These are phyloP conservation scores for Uropsilus gracilis DNA, from an alignment of 2,113 vertebrate species.

Conservation along the genomic window DNA sequence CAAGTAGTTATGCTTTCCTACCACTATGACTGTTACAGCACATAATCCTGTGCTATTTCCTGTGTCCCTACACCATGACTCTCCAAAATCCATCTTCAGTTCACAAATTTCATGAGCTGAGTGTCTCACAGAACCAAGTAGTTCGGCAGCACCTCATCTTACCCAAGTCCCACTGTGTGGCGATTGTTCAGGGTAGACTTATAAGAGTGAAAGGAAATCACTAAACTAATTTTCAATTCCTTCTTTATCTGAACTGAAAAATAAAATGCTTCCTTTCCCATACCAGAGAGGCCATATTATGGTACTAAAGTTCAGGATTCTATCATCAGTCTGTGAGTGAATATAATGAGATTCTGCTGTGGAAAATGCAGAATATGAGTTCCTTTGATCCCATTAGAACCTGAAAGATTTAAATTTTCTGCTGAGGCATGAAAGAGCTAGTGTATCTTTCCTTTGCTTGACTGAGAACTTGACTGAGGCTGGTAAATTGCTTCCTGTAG, in stretches of 20 bases:
- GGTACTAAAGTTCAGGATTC: background rate
- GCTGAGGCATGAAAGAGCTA: background rate
- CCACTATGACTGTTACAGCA: background rate
- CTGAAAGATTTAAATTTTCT: background rate
- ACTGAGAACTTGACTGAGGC: background rate
- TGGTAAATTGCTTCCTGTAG: background rate
- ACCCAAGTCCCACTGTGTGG: background rate
- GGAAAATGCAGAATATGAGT: background rate
- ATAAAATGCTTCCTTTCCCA: constrained; percentile 33
- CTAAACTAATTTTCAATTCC: background rate
- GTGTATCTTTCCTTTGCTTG: background rate
- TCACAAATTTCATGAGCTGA: background rate
- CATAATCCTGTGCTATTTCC: background rate
- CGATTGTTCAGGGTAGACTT: background rate
- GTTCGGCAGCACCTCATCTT: background rate
- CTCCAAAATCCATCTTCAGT: background rate
- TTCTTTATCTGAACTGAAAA: constrained; percentile 18
- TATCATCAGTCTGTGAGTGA: background rate
- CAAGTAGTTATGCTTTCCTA: background rate
- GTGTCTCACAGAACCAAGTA: background rate
- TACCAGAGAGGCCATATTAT: background rate
- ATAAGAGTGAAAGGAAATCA: background rate
- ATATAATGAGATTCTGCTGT: background rate
- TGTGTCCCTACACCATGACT: background rate
- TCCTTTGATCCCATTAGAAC: background rate